Evolutionary conservation across 1,140 invertebrate genomes (phyloP), one percentile per base, ranked within the genome.

Genomic region (Oedothorax gibbosus): DNA sequence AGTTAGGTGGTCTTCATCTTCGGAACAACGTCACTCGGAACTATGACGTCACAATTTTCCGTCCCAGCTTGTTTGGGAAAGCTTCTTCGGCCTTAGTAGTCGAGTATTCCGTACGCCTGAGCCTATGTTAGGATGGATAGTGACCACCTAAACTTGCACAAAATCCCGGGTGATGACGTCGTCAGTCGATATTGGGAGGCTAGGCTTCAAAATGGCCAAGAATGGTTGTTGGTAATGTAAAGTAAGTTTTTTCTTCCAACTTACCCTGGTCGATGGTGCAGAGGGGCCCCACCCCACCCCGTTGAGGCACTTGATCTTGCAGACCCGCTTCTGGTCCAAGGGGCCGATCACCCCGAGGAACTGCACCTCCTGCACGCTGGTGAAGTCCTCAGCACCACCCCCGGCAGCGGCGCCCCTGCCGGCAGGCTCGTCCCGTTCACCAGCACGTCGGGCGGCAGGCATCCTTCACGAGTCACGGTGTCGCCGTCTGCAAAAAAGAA

Each of bases 281-380:
- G 20, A 94, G 89, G 18, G 95, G 95, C 12, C 95, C 94, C 62
- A 95, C 93, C 95, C 95, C 87, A 94, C 93, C 65, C 94, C 94
- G 87, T 93, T 93, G 69, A 95, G 93, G 88, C 94, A 95, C 89
- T 95, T 95, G 78, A 95, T 94, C 89, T 95, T 95, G 89, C 95
- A 95, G 2, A 95, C 91, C 15, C 94, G 89, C 79, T 92, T 91
- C 89, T 94, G 93, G n/a, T 86, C 86, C 2, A 93, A 88, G 20
- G 93, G 93, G n/a, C 93, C 93, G 87, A 94, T 92, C 73, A 94
- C 89, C 8, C 93, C 94, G 20, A 93, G 92, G 90, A 95, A 95
- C 87, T 88, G 88, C 2, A 90, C 89, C 78, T 90, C 89, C 51
- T 88, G 87, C 15, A 89, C 87, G 18, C 85, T 85, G 4, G 76